These are phyloP conservation scores for Sterrhoptilus dennistouni DNA, from an alignment of 2,113 vertebrate genomes.

Conservation along the genomic window DNA sequence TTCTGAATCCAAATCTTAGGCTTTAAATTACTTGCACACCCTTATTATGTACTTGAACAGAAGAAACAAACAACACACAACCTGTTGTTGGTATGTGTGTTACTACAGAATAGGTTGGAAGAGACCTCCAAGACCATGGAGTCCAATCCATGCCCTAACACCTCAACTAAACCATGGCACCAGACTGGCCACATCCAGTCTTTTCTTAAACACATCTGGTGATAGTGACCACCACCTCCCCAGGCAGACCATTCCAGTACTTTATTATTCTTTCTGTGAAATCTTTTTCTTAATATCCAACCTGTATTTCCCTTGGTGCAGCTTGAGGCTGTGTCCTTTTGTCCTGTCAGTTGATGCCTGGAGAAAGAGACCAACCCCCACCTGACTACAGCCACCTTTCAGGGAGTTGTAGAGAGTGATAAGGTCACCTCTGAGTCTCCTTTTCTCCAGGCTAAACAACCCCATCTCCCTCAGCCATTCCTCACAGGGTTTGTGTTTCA, in stretches of 20 bases:
- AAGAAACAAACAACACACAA: neutral
- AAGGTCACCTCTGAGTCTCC: neutral
- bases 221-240: neutral
- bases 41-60: neutral
- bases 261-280: neutral
- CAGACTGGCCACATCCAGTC: neutral
- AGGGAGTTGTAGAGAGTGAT: neutral
- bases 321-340: neutral
- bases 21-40: neutral
- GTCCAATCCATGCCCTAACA: neutral
- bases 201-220: neutral
- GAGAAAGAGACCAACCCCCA: neutral
- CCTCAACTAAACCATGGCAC: neutral
- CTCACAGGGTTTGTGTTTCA: neutral
- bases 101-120: neutral
- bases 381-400: neutral
- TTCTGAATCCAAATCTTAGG: neutral
- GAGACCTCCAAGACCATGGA: neutral
- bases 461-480: neutral
- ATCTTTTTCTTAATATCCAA: neutral
- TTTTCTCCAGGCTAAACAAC: neutral
- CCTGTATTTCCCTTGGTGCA: neutral
- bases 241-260: neutral
- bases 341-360: neutral
- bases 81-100: neutral